Base-by-base conservation (phyloP, 2,888 invertebrate genomes). In the Drosophila phalerata region DNA sequence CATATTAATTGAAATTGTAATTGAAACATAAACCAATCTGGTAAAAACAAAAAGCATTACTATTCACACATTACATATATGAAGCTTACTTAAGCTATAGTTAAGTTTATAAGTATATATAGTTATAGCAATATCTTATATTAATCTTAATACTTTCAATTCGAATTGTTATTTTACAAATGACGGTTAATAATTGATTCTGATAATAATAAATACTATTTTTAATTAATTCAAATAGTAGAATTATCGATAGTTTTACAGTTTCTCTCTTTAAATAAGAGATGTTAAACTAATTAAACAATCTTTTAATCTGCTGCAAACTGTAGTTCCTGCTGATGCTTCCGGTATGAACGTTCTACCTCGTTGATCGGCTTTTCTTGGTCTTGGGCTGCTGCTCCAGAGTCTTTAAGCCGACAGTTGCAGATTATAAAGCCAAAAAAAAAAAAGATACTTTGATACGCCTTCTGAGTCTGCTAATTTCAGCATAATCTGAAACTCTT, bases 381-480 rank as follows among this genome's bases (percentile, higher is more conserved):
- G 62, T 68, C 69, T 67, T 73, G 61, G 56, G 19, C 40, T 71
- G 53, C 22, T 72, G 65, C 64, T 30, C 30, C 43, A 30, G 25
- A 13, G 32, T n/a, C 17, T 53, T 64, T 49, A 34, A 62, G 57
- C 62, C 56, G 71, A 61, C 42, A 60, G 75, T 75, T 61, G 73
- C 58, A 69, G 34, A 57, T 38, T 42, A 19, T 30, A 40, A 17
- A 51, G 22, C 3, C 45, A 13, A 45, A 72, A 28, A 11, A 38
- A 30, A 30, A 10, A 30, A 47, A 58, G 37, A 34, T 48, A 37
- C 60, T 69, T 53, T 79, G 88, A 69, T 88, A 88, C 72, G 87
- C 81, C 87, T 75, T 61, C 69, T 88, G 84, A 73, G 57, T 88
- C 73, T 64, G 73, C 84, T 88, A 88, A 88, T 88, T 88, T 80